phyloP scores from a whole-genome alignment of 2,113 vertebrate species.

The Colius striatus region DNA sequence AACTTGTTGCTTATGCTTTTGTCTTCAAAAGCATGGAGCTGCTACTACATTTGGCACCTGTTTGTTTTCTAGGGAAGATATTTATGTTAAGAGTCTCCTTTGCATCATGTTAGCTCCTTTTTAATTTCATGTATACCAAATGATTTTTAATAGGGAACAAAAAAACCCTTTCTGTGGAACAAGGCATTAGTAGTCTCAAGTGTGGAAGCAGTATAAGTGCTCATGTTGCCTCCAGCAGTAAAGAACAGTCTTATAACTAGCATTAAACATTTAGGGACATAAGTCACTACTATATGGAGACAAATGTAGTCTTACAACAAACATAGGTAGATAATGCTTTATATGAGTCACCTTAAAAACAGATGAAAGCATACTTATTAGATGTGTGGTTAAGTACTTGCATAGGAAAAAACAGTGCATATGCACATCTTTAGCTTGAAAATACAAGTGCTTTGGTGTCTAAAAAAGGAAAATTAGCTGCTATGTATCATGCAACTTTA shows the following conservation, averaged over 20 bases:
- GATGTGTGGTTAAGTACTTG: not conserved
- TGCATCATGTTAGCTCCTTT: not conserved
- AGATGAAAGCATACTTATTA: not conserved
- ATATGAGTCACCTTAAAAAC: not conserved
- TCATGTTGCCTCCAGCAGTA: not conserved
- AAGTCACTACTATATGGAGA: not conserved
- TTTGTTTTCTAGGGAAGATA: not conserved
- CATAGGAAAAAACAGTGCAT: not conserved
- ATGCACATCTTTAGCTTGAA: not conserved
- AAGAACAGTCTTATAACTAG: not conserved
- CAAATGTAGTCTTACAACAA: not conserved
- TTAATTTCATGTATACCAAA: not conserved
- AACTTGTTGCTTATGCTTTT: not conserved
- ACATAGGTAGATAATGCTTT: not conserved
- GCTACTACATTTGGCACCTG: not conserved
- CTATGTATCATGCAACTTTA: not conserved
- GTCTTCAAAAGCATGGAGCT: not conserved
- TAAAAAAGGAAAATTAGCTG: not conserved
- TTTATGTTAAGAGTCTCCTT: not conserved
- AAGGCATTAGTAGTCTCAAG: not conserved
- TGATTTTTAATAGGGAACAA: not conserved
- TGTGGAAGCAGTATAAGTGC: not conserved
- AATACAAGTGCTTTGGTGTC: not conserved
- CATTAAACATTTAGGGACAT: not conserved
- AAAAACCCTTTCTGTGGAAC: not conserved